Percentiles rank a stretch among this genome's conserved stretches.
These are phyloP conservation scores for Microtus richardsoni DNA, from an alignment of 2,113 vertebrate genomes.

Conservation along the genomic window DNA sequence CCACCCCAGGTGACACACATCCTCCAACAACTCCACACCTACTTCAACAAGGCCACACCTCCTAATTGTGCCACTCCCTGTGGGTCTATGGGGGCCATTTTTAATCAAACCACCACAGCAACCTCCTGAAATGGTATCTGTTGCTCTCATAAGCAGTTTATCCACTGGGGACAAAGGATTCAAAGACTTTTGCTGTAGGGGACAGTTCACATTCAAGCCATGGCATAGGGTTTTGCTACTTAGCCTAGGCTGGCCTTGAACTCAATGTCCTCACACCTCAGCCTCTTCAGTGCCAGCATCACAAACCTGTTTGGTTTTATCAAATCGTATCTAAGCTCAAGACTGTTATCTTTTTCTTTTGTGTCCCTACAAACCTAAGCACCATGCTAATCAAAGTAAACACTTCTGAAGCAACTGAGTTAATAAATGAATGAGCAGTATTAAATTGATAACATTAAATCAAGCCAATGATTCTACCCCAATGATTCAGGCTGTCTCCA, in stretches of 20 bases:
- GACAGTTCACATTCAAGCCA: not conserved
- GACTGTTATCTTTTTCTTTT: not conserved
- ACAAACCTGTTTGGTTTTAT: not conserved
- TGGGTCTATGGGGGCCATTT: not conserved
- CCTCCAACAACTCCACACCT: not conserved
- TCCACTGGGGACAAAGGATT: too few relatives aligned
- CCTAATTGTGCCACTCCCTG: not conserved
- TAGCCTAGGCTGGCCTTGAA: not conserved
- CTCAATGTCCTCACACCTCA: not conserved
- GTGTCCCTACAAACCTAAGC: conserved; percentile 10
- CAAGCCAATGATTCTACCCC: not conserved
- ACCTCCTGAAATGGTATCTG: not conserved
- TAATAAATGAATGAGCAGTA: conserved; percentile 41
- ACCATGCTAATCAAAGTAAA: not conserved
- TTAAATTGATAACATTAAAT: not conserved
- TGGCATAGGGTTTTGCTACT: not conserved
- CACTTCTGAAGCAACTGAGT: conserved; percentile 45
- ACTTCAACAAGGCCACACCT: not conserved
- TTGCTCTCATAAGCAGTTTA: not conserved
- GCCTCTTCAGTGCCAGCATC: not conserved
- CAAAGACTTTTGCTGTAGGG: not conserved
- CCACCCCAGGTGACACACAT: not conserved
- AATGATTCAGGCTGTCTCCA: not conserved
- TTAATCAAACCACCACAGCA: not conserved
- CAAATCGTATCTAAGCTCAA: not conserved